phyloP scores from a whole-genome alignment of 1,140 invertebrate species.

The Formica selysi region DNA sequence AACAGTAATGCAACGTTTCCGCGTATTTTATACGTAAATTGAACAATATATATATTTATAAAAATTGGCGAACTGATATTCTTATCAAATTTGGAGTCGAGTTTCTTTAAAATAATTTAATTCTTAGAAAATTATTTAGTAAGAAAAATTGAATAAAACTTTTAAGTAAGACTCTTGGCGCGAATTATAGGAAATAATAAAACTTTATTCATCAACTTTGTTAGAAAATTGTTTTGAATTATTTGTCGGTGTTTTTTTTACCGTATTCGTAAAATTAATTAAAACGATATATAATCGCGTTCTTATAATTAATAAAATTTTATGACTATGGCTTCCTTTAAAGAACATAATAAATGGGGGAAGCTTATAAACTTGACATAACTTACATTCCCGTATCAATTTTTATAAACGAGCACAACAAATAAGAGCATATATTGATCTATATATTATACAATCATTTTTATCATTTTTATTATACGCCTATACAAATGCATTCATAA shows the following conservation, averaged over 20 bases:
- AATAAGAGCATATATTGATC: not conserved
- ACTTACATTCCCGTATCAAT: not conserved
- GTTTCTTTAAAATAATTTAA: not conserved
- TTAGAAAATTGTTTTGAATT: not conserved
- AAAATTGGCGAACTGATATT: not conserved
- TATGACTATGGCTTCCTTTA: not conserved
- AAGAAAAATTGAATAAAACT: not conserved
- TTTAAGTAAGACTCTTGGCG: no score
- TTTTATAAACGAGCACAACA: not conserved
- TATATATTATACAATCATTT: not conserved
- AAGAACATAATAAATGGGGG: not conserved
- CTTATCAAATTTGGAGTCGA: not conserved
- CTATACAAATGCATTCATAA: not conserved
- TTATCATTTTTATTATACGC: not conserved
- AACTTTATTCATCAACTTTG: not conserved
- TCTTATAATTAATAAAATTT: constrained; percentile 25
- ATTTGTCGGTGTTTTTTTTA: not conserved
- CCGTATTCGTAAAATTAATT: not conserved
- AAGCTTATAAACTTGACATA: not conserved
- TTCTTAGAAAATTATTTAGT: not conserved
- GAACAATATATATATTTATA: not conserved
- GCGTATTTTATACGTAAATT: not conserved
- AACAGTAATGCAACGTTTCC: not conserved
- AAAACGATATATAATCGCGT: not conserved
- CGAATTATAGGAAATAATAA: not conserved